Evolutionary conservation across 2,888 invertebrate genomes (phyloP).

Genomic region (Augiades crinisus): DNA sequence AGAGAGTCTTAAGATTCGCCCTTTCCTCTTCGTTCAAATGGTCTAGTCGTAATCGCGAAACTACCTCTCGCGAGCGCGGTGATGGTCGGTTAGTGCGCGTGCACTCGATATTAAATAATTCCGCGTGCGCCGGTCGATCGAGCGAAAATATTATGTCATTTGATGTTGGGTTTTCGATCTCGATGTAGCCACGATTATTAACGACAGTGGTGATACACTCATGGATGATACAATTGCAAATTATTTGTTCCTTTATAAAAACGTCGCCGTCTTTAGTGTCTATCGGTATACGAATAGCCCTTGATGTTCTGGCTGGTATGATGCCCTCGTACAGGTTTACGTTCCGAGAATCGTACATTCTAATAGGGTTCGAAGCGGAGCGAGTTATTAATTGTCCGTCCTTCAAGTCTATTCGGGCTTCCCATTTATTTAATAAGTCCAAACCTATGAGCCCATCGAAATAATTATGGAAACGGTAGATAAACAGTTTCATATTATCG

Average conservation of each 20-base stretch:
- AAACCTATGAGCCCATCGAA: slow-evolving; percentile 29
- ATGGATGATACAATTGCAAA: slow-evolving; percentile 24
- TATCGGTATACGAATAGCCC: slow-evolving; percentile 30
- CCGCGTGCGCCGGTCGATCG: slow-evolving; percentile 19
- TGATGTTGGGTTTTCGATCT: slow-evolving; percentile 24
- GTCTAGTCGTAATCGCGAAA: not conserved
- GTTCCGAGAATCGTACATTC: slow-evolving; percentile 33
- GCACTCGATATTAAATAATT: slow-evolving; percentile 20
- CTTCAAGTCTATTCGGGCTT: slow-evolving; percentile 32
- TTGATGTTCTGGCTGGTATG: slow-evolving; percentile 31
- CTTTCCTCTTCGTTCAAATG: no score
- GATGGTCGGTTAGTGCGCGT: slow-evolving; percentile 1
- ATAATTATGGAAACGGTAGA: slow-evolving; percentile 14
- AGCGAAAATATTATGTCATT: slow-evolving; percentile 29
- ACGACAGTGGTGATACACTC: slow-evolving; percentile 24
- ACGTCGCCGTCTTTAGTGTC: slow-evolving; percentile 30
- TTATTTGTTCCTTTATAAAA: slow-evolving; percentile 20
- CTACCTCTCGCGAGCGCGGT: not conserved
- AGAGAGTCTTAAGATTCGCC: slow-evolving; percentile 1
- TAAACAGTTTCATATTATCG: slow-evolving; percentile 19
- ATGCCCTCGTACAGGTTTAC: slow-evolving; percentile 34
- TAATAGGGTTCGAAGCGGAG: slow-evolving; percentile 24
- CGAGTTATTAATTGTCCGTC: slow-evolving; percentile 11
- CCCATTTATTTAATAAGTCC: slow-evolving; percentile 31
- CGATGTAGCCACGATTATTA: slow-evolving; percentile 24